Evolutionary conservation across 2,113 vertebrate genomes (phyloP).

Genomic region (Prinia subflava): DNA sequence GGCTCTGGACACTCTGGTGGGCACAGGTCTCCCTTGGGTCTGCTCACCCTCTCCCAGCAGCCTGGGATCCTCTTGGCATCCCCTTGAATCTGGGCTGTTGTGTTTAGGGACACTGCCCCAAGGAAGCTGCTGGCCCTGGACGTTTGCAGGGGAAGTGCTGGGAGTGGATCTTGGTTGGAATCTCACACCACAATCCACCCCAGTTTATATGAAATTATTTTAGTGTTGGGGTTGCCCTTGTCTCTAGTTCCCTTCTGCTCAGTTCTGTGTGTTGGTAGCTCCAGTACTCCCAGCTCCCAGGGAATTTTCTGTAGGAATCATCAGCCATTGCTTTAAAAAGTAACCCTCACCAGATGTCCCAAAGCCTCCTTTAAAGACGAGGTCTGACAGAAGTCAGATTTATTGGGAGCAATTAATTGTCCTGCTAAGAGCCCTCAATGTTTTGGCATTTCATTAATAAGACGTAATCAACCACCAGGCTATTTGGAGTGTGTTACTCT

Average conservation of each 20-base stretch:
- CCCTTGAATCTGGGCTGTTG: not conserved
- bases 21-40: not conserved
- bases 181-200: not conserved
- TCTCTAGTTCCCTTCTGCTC: not conserved
- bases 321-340: not conserved
- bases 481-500: slow-evolving; percentile 28
- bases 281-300: not conserved
- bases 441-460: slow-evolving; percentile 53
- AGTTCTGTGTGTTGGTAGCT: not conserved
- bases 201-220: not conserved
- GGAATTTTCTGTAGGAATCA: not conserved
- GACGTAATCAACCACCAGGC: not conserved
- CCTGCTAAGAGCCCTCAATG: slow-evolving; percentile 19
- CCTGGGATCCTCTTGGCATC: not conserved
- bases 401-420: slow-evolving; percentile 40
- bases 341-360: slow-evolving; percentile 33
- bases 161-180: not conserved
- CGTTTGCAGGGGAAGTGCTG: not conserved
- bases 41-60: not conserved
- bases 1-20: not conserved
- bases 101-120: not conserved
- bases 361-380: not conserved
- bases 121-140: not conserved
- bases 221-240: not conserved
- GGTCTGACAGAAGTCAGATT: not conserved